phyloP scores from a whole-genome alignment of 2,113 vertebrate species.

The Ranitomeya variabilis region DNA sequence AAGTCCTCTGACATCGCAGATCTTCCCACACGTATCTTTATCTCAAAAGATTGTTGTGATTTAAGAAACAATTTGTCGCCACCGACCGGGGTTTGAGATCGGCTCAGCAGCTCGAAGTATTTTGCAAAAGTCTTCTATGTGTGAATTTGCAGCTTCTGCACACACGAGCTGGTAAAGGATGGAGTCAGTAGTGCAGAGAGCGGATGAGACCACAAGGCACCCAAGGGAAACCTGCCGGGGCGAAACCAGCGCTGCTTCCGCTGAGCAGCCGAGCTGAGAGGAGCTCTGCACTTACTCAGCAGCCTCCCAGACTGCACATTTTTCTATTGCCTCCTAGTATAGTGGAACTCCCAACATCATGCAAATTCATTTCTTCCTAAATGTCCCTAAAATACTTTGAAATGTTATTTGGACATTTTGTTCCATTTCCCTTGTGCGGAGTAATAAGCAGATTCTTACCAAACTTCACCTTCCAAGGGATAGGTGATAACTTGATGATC shows the following conservation, averaged over 20 bases:
- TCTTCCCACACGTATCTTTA: background rate
- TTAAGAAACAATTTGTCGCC: background rate
- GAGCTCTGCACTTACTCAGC: slow-evolving; percentile 47
- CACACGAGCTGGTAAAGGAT: slow-evolving; percentile 16
- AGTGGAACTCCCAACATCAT: background rate
- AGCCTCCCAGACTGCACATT: slow-evolving; percentile 13
- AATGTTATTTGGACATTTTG: no score
- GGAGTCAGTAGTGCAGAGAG: slow-evolving; percentile 42
- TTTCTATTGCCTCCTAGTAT: background rate
- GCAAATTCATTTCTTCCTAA: background rate
- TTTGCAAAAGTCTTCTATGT: slow-evolving; percentile 11
- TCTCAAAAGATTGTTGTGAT: background rate
- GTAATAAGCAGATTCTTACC: no score
- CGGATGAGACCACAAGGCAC: slow-evolving; percentile 32
- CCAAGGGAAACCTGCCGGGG: slow-evolving; percentile 38
- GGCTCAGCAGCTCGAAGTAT: background rate
- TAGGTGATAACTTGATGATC: no score
- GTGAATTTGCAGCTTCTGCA: background rate
- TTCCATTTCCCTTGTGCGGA: no score
- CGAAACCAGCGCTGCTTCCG: slow-evolving; percentile 41
- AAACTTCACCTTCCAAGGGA: no score
- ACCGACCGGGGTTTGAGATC: no score
- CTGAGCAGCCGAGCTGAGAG: background rate
- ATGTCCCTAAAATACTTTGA: no score
- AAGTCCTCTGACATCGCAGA: no score